These are phyloP conservation scores for Entomobrya multifasciata DNA, from an alignment of 2,888 invertebrate genomes.

Conservation along the genomic window DNA sequence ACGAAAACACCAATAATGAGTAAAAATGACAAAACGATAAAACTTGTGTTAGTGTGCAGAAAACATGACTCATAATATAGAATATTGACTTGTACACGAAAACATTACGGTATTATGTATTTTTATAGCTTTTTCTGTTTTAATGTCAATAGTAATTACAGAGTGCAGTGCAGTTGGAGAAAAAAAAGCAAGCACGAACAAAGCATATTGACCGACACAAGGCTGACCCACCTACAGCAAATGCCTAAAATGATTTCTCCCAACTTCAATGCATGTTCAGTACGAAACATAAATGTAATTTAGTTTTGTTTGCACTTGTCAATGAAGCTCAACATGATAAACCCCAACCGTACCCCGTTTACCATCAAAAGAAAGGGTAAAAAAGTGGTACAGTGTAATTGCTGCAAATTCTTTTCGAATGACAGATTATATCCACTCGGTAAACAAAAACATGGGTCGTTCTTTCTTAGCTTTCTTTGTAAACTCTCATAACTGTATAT, in stretches of 20 bases:
- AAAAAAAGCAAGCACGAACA: neutral
- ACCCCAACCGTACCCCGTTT: too few species aligned
- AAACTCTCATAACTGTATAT: too few species aligned
- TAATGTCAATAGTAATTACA: neutral
- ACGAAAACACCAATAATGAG: too few species aligned
- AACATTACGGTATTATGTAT: neutral
- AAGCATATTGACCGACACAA: neutral
- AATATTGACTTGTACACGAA: too few species aligned
- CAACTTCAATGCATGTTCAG: neutral
- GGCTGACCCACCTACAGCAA: neutral
- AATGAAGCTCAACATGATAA: neutral
- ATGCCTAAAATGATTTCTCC: neutral
- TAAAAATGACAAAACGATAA: too few species aligned
- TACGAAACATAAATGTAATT: neutral
- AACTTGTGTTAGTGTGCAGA: neutral
- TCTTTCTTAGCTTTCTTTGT: neutral
- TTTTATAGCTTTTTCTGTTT: neutral
- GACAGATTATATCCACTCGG: neutral
- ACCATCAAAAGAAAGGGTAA: neutral
- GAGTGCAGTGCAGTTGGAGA: neutral
- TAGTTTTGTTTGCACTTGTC: neutral
- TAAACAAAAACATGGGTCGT: constrained; percentile 16
- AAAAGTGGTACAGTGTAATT: neutral
- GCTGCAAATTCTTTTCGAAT: neutral
- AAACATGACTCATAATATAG: too few species aligned